Conservation (phyloP, 2,113 vertebrate species). For the Pollachius pollachius region DNA sequence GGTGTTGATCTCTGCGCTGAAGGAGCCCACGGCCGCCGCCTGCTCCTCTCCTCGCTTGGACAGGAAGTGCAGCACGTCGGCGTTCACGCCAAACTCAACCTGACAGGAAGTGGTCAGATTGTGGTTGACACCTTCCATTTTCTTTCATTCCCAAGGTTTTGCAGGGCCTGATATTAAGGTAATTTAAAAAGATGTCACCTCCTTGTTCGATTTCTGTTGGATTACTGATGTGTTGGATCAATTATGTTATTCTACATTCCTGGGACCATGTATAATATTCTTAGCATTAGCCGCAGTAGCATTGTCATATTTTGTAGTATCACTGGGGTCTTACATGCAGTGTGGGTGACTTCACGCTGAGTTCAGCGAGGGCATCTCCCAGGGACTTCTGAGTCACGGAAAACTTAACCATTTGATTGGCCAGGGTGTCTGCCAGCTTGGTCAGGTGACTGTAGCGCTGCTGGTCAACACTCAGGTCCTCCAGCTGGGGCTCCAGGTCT, state of each 20-base stretch:
- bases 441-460: constrained; percentile 83
- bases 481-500: constrained; percentile 86
- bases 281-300: no score
- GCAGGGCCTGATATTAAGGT: no score
- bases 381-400: constrained; percentile 85
- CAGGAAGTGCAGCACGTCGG: constrained; percentile 83
- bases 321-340: constrained; percentile 74
- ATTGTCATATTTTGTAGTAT: no score
- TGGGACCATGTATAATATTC: no score
- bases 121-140: no score
- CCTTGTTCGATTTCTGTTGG: no score
- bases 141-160: no score
- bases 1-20: constrained; percentile 86
- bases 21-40: constrained; percentile 80
- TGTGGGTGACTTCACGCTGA: constrained; percentile 85
- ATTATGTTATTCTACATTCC: no score
- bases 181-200: no score
- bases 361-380: constrained; percentile 84
- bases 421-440: constrained; percentile 79
- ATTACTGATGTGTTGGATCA: no score
- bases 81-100: constrained; percentile 89
- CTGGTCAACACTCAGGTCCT: constrained; percentile 85
- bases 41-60: constrained; percentile 84
- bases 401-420: constrained; percentile 82
- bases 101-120: constrained; percentile 38